phyloP scores from a whole-genome alignment of 2,888 invertebrate species.

The Baronia brevicornis region DNA sequence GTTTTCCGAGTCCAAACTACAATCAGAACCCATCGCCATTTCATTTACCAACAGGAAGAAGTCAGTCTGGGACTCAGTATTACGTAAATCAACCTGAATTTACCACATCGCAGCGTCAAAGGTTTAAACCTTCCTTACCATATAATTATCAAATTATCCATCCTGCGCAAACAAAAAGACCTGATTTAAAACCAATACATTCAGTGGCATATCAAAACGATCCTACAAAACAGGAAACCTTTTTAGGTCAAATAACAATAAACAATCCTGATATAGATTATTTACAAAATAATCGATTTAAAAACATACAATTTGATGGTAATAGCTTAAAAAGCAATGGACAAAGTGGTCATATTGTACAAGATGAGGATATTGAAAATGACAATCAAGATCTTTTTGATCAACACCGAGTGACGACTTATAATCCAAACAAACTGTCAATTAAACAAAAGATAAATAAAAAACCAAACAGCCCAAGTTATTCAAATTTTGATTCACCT shows the following conservation, averaged over 20 bases:
- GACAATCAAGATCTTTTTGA: conserved; percentile 63
- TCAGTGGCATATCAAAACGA: conserved; percentile 74
- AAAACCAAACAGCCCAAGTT: conserved; percentile 44
- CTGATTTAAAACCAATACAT: conserved; percentile 74
- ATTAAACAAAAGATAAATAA: conserved; percentile 54
- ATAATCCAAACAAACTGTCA: conserved; percentile 57
- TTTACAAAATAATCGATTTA: conserved; percentile 60
- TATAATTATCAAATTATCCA: conserved; percentile 64
- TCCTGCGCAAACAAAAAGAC: conserved; percentile 70
- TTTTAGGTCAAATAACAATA: conserved; percentile 77
- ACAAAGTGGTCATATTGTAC: conserved; percentile 54
- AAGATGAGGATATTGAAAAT: conserved; percentile 56
- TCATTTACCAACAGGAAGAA: conserved; percentile 65
- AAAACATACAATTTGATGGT: conserved; percentile 65
- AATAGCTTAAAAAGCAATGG: conserved; percentile 66
- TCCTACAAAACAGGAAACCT: conserved; percentile 77
- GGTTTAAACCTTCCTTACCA: conserved; percentile 57
- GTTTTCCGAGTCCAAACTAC: conserved; percentile 65
- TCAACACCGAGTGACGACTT: conserved; percentile 62
- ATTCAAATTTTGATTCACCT: conserved; percentile 38
- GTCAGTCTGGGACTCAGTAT: conserved; percentile 60
- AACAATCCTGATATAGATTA: conserved; percentile 75
- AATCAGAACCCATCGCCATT: conserved; percentile 70
- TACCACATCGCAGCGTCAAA: conserved; percentile 47
- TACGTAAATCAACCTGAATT: conserved; percentile 68